Base-by-base conservation (phyloP, 2,797 vertebrate species). In the Premnoplex brunnescens region DNA sequence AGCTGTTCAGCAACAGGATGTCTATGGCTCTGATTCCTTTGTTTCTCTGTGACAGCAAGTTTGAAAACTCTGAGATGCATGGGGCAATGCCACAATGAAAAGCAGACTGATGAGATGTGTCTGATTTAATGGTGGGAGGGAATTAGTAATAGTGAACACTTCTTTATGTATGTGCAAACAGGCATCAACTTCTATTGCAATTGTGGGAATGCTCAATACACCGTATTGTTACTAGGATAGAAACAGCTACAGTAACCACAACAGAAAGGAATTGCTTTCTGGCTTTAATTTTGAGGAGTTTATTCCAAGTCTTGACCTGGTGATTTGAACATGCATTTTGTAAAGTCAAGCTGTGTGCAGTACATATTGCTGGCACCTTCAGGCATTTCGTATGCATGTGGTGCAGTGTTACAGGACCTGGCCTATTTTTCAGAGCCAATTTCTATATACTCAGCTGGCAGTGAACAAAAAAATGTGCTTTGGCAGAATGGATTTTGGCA, bases 401-500 rank as follows among this genome's bases (percentile, higher is more conserved):
- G 80, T 95, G 94, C 91, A 85, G 78, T 74, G 67, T 96, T 96
- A 94, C 74, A 72, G 75, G 64, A 85, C 86, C 67, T 92, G 91
- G 90, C 80, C 84, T 94, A 37, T 82, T 92, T 96, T 94, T 89
- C 84, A 68, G 91, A 92, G 95, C 95, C 94, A 96, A 97, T 91
- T 95, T 94, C 93, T 96, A 83, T 94, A 93, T 92, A 95, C 84
- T 95, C 84, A 96, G 93, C 93, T 97, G 95, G 94, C 96, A 92
- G 14, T 6, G 81, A 91, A 71, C 81, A 91, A 85, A 95, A 96
- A 96, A 96, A 89, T 77, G 88, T 92, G 75, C 72, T 94, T 93
- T 92, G 93, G 78, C 93, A 75, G 92, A 75, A 62, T 80, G 72
- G 60, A 87, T 96, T 93, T 94, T 96, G 96, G 93, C 96, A 92